Conservation (phyloP, 2,797 vertebrate species). For the Tarsius wallacei region DNA sequence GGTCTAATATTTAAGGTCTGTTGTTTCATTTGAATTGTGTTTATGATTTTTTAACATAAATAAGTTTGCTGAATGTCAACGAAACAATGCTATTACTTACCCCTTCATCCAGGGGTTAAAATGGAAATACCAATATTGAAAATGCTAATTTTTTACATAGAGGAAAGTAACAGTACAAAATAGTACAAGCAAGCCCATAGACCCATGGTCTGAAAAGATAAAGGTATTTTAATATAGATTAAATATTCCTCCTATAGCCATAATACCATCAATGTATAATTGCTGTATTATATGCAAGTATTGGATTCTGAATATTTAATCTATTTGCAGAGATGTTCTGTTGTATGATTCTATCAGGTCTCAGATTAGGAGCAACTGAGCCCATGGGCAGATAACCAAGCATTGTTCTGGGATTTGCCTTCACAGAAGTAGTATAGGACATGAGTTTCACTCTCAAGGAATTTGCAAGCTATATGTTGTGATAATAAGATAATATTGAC, state of each 20-base stretch:
- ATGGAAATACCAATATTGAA: conserved; percentile 64
- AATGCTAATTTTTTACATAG: conserved; percentile 33
- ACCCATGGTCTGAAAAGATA: conserved; percentile 26
- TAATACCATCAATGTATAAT: neutral
- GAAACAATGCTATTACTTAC: conserved; percentile 61
- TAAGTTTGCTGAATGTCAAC: conserved; percentile 59
- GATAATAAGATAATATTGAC: conserved; percentile 40
- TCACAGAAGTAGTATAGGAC: neutral
- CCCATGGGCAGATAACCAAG: neutral
- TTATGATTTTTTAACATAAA: conserved; percentile 63
- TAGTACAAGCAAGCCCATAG: neutral
- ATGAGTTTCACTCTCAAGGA: neutral
- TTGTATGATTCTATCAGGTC: conserved; percentile 14
- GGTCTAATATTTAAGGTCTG: conserved; percentile 53
- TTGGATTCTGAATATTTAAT: conserved; percentile 44
- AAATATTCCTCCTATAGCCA: conserved; percentile 26
- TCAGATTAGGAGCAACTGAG: neutral
- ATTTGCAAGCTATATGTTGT: neutral
- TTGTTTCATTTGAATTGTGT: conserved; percentile 59
- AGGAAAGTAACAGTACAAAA: conserved; percentile 26
- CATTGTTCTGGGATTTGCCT: conserved; percentile 1
- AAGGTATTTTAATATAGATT: conserved; percentile 55
- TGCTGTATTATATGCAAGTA: conserved; percentile 36
- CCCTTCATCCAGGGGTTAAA: conserved; percentile 46
- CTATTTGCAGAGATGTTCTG: neutral